Percentiles rank a stretch among this genome's conserved stretches.
Evolutionary conservation across 2,888 invertebrate species (phyloP).

Genomic region (Aquatica leii): DNA sequence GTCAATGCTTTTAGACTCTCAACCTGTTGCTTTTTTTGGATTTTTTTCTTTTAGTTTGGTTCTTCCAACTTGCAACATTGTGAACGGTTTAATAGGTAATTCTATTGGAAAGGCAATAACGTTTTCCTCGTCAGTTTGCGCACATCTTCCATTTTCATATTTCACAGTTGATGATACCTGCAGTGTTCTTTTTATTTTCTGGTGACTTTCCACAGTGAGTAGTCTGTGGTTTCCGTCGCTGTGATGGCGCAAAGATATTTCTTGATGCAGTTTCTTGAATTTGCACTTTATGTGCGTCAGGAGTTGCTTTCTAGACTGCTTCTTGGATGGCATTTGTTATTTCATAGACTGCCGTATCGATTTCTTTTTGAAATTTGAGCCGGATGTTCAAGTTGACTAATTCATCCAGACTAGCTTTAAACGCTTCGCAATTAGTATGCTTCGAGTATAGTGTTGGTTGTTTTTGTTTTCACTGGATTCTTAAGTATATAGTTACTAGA

Average conservation of each 20-base stretch:
- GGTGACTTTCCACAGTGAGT: neutral
- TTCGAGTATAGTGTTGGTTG: neutral
- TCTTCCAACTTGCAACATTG: slow-evolving; percentile 4
- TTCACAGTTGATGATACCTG: neutral
- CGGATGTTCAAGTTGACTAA: slow-evolving; percentile 5
- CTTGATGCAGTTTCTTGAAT: neutral
- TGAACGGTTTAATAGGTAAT: neutral
- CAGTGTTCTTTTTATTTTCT: neutral
- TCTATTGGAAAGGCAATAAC: neutral
- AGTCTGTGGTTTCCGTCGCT: neutral
- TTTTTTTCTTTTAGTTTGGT: neutral
- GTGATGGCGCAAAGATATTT: neutral
- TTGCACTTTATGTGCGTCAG: slow-evolving; percentile 7
- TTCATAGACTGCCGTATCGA: slow-evolving; percentile 17
- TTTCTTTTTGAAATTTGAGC: slow-evolving; percentile 19
- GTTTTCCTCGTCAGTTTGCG: neutral
- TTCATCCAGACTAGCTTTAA: slow-evolving; percentile 8
- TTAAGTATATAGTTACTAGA: slow-evolving; percentile 21
- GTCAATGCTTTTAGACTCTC: neutral
- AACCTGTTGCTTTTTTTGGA: neutral
- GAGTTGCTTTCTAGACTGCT: neutral
- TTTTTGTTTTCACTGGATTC: neutral
- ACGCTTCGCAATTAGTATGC: slow-evolving; percentile 12
- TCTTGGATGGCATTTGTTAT: slow-evolving; percentile 12
- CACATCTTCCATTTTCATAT: neutral